Base-by-base conservation (phyloP, 2,113 vertebrate species). In the Atlantisia rogersi region DNA sequence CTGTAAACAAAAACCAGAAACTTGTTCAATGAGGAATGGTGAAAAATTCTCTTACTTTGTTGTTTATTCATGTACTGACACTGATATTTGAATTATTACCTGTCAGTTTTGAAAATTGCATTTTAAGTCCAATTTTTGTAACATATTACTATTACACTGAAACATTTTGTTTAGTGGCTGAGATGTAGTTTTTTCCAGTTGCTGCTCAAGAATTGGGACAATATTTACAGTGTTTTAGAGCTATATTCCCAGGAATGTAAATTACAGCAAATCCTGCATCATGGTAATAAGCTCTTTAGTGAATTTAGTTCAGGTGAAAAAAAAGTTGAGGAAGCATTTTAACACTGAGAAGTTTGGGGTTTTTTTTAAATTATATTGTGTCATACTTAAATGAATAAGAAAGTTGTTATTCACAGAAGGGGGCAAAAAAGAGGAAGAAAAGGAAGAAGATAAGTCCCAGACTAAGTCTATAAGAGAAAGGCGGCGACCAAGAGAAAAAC, bases 361-460 rank as follows among this genome's bases (percentile, higher is more conserved):
- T 46, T 46, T 46, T 46, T 46, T 46, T 46, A 46, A 46, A 46
- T 46, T 77, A 73, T 56, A 17, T 69, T 94, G 29, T 81, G 16
- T 70, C 15, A 56, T 58, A 76, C 37, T 62, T 87, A 74, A 75
- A 22, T 96, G 79, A 91, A 37, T 91, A 90, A 97, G 88, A 77
- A 81, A 40, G 19, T 91, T 95, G 71, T 94, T 76, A 29, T 97
- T 94, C 88, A 95, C 97, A 99, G 99, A 99, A 95, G 94, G 96
- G 22, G 98, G 99, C 92, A 99, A 98, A 94, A 99, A 97, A 97
- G 99, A 99, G 86, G 99, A 99, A 25, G 99, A 99, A 89, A 99
- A 98, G 93, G 99, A 99, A 63, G 99, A 99, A 96, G 99, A 99
- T 98, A 99, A 99, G 97, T 99, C 99, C 87, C 99, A 99, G 83